phyloP scores from a whole-genome alignment of 2,797 vertebrate genomes.

The Tenualosa thibaudeaui region DNA sequence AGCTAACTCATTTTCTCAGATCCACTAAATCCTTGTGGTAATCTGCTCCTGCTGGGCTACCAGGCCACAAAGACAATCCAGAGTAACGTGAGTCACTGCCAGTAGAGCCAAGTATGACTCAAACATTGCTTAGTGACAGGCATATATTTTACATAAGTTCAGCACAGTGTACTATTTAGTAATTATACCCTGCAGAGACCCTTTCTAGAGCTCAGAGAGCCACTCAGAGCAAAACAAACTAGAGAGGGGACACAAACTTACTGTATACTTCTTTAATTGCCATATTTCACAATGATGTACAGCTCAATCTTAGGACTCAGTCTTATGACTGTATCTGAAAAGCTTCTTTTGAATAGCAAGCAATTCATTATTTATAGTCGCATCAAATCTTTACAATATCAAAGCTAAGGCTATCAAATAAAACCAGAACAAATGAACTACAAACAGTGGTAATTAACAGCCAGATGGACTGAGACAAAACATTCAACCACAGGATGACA shows the following conservation, averaged over 20 bases:
- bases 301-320: too few relatives aligned
- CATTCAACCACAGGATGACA: too few relatives aligned
- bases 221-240: not conserved
- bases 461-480: too few relatives aligned
- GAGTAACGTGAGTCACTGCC: not conserved
- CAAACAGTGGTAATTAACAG: too few relatives aligned
- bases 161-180: not conserved
- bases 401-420: too few relatives aligned
- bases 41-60: not conserved
- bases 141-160: not conserved
- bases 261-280: not conserved
- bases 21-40: not conserved
- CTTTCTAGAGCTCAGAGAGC: not conserved
- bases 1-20: not conserved
- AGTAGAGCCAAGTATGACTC: not conserved
- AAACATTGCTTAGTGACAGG: not conserved
- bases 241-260: not conserved
- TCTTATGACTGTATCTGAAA: too few relatives aligned
- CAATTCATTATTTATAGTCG: too few relatives aligned
- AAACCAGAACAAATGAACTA: too few relatives aligned
- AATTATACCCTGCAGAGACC: not conserved
- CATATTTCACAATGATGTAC: not conserved
- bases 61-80: not conserved
- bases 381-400: too few relatives aligned
- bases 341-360: too few relatives aligned